Base-by-base conservation (phyloP, 2,888 invertebrate species). In the Pseudanteris insignis region DNA sequence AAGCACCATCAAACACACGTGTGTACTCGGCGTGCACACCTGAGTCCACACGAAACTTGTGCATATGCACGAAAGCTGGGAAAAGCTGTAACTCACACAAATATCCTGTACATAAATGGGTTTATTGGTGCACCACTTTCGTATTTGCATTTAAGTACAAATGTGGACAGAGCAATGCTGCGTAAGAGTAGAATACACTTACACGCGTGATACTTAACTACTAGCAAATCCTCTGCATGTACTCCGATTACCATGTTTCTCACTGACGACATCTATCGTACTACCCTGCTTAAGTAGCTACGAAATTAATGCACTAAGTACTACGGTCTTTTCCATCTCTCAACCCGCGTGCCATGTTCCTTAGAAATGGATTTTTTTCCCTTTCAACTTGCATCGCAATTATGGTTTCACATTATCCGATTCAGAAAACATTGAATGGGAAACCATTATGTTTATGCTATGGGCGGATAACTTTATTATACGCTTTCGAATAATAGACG, bases 201-300 rank as follows among this genome's bases (percentile, higher is more conserved):
- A 25, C 24, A 43, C 14, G 33, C 29, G 34, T 29, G 43, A 38
- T 59, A 51, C 51, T 59, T 59, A 59, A 59, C 50, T 59, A 40
- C 18, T 11, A 12, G 38, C 34, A 46, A 58, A 50, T 43, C 44
- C 32, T 29, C 26, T 24, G 29, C 34, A 15, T 40, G 46, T 46
- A 59, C 46, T 51, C 46, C 13, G 51, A 51, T 58, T 38, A 26
- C 32, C 48, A 48, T 58, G 50, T 43, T 44, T 58, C 44, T 50
- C 38, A 12, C 36, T 18, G 50, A 10, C 40, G 34, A 59, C 46
- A 40, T 40, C 40, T 59, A 46, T 40, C 44, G 29, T 18, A 37
- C 50, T 59, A 40, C 44, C 46, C 30, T 46, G 30, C 46, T 51
- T 46, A 51, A 51, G 58, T 46, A 32, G 37, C 50, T 58, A 50